Percentiles rank a stretch among this genome's conserved stretches.
Conservation (phyloP, 37 sponge, comb jelly and placozoan genomes). For the Aphrocallistes beatrix region DNA sequence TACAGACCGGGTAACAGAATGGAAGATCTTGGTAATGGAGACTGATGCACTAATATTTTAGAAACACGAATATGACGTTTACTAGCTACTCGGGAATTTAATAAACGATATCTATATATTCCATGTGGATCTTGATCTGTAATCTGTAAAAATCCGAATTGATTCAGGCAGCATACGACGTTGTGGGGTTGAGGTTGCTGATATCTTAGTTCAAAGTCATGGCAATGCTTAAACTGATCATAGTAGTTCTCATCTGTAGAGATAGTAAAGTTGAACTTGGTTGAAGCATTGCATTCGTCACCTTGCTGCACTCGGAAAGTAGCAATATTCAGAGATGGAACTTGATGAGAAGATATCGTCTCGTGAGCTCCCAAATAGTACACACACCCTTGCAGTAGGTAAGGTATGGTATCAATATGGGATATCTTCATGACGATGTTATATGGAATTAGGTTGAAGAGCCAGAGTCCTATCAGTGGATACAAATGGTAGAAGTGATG, state of each 20-base stretch:
- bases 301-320: neutral
- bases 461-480: neutral
- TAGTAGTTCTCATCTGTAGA: neutral
- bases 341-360: neutral
- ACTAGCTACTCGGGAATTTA: neutral
- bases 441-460: neutral
- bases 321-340: neutral
- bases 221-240: neutral
- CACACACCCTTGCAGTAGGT: neutral
- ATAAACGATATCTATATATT: neutral
- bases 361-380: neutral
- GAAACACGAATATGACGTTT: neutral
- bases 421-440: slow-evolving; percentile 3
- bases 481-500: neutral
- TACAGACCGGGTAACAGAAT: neutral
- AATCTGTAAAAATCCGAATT: neutral
- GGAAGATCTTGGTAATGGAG: neutral
- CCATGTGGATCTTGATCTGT: neutral
- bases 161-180: neutral
- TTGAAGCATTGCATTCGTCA: neutral
- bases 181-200: neutral
- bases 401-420: neutral
- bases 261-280: neutral
- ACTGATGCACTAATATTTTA: neutral
- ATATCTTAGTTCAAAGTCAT: neutral